phyloP scores from a whole-genome alignment of 2,888 invertebrate genomes.

The Plagiodera versicolora region DNA sequence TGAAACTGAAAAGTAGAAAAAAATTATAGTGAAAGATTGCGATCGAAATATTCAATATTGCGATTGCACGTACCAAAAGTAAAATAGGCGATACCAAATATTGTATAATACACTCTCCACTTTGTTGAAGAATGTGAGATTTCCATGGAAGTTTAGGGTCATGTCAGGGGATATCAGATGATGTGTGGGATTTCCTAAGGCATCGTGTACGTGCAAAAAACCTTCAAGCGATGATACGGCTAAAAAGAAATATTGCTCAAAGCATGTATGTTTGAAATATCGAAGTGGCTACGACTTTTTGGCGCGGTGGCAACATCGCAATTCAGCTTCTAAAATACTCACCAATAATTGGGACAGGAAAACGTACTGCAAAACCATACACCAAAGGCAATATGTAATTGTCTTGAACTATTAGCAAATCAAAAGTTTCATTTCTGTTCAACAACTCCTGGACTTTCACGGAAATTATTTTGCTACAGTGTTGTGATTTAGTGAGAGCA shows the following conservation, averaged over 20 bases:
- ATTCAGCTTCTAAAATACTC: too few species aligned
- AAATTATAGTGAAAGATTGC: too few species aligned
- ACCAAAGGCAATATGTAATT: neutral
- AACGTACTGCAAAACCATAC: neutral
- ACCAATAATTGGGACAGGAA: neutral
- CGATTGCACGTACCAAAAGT: constrained; percentile 22
- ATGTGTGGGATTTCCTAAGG: constrained; percentile 39
- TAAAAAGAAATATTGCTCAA: too few species aligned
- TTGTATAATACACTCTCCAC: constrained; percentile 24
- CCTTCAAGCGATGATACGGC: constrained; percentile 28
- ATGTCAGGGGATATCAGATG: constrained; percentile 35
- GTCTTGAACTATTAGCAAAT: neutral
- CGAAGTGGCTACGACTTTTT: too few species aligned
- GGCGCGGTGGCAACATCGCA: too few species aligned
- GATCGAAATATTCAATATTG: too few species aligned
- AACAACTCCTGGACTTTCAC: neutral
- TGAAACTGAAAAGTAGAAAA: too few species aligned
- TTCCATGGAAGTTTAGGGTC: neutral
- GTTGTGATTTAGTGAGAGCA: too few species aligned
- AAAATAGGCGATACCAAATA: constrained; percentile 24
- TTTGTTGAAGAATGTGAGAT: neutral
- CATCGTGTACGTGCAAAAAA: constrained; percentile 24
- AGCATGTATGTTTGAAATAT: too few species aligned
- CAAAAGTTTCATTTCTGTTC: neutral
- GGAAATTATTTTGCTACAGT: neutral